These are phyloP conservation scores for Hedychridium roseum DNA, from an alignment of 2,888 invertebrate species.

Conservation along the genomic window DNA sequence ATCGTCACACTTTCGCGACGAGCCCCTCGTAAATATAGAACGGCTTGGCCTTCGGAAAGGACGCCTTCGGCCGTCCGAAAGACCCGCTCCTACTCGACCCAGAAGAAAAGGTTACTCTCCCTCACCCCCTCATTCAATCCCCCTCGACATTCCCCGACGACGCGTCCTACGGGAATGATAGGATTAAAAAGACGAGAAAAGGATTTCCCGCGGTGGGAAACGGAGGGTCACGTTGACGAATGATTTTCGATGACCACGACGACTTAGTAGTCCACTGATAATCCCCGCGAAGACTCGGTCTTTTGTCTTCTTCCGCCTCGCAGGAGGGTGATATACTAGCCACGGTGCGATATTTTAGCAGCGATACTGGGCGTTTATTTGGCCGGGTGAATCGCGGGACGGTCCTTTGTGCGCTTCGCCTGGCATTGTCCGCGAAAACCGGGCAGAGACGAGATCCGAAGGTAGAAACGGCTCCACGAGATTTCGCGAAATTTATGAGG, in stretches of 20 bases:
- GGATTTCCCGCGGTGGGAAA: no score
- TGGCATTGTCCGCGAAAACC: constrained; percentile 15
- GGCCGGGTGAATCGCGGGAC: constrained; percentile 1
- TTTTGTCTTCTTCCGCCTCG: no score
- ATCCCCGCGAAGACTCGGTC: no score
- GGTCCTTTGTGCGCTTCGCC: constrained; percentile 17
- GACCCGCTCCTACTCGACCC: no score
- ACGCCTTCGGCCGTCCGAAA: constrained; percentile 6
- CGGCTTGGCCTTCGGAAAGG: constrained; percentile 18
- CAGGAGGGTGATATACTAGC: constrained; percentile 21
- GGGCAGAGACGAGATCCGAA: background rate
- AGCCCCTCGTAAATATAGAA: constrained; percentile 26
- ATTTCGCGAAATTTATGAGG: constrained; percentile 16
- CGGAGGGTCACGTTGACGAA: no score
- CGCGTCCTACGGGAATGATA: no score
- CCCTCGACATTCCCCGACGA: no score
- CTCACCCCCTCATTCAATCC: background rate
- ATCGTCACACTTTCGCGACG: constrained; percentile 15
- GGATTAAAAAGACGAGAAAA: no score
- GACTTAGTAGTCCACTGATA: no score
- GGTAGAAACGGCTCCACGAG: constrained; percentile 6
- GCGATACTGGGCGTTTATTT: constrained; percentile 23
- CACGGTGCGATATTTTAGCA: constrained; percentile 21
- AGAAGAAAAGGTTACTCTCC: background rate
- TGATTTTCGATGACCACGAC: no score